These are phyloP conservation scores for Polypterus senegalus DNA, from an alignment of 2,113 vertebrate genomes.

Conservation along the genomic window DNA sequence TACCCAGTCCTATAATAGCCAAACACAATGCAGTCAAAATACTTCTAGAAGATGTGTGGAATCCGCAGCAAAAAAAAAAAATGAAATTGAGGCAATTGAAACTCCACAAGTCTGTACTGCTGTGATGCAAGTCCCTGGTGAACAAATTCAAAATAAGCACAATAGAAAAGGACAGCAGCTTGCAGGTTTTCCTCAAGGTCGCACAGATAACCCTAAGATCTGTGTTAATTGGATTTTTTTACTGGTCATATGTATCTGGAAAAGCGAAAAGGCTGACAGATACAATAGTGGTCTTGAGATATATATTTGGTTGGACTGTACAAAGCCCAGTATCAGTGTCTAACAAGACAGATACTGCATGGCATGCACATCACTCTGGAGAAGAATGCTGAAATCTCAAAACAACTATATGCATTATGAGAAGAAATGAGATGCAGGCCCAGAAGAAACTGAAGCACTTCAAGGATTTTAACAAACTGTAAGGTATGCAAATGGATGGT, in stretches of 20 bases:
- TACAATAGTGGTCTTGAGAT: slow-evolving; percentile 1
- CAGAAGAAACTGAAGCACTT: not conserved
- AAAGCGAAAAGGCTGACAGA: not conserved
- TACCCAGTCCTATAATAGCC: too few relatives aligned
- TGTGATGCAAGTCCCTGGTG: slow-evolving; percentile 3
- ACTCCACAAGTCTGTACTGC: slow-evolving; percentile 1
- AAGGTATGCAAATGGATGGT: not conserved
- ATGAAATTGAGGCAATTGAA: slow-evolving; percentile 1
- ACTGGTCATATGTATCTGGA: too few relatives aligned
- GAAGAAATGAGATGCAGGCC: not conserved
- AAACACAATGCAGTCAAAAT: too few relatives aligned
- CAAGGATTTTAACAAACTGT: not conserved
- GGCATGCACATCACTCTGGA: not conserved
- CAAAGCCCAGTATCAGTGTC: slow-evolving; percentile 4
- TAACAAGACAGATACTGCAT: not conserved
- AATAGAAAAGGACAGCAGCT: not conserved
- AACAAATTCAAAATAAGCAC: not conserved
- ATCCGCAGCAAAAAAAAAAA: not conserved
- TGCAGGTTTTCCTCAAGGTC: not conserved
- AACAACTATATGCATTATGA: slow-evolving; percentile 1
- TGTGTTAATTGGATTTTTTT: too few relatives aligned
- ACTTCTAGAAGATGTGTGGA: too few relatives aligned
- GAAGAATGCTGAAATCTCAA: not conserved
- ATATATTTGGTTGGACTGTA: not conserved
- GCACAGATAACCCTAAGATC: too few relatives aligned